Conservation (phyloP, 2,113 vertebrate species). For the Lepus europaeus region DNA sequence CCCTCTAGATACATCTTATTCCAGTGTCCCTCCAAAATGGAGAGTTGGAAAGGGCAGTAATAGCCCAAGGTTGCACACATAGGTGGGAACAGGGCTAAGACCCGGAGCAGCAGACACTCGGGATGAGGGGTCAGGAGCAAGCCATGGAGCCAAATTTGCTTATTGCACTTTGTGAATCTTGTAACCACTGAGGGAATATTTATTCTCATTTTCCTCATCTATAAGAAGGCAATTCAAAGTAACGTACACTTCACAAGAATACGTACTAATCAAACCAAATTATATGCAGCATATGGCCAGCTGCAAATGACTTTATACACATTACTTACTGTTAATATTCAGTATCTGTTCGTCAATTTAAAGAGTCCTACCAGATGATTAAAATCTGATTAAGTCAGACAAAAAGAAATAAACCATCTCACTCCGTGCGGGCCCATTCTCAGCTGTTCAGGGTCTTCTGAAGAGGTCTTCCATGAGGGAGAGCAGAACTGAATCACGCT, state of each 20-base stretch:
- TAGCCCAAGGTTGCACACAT: not conserved
- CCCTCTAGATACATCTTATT: conserved; percentile 22
- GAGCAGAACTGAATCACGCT: not conserved
- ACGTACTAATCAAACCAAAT: conserved; percentile 1
- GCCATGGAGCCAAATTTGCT: not conserved
- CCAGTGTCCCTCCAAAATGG: not conserved
- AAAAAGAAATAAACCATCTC: not conserved
- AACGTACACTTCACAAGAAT: not conserved
- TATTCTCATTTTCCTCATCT: not conserved
- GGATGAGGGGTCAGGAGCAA: not conserved
- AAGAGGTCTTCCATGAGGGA: conserved; percentile 19
- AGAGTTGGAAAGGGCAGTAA: not conserved
- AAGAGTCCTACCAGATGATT: not conserved
- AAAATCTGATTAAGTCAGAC: conserved; percentile 40
- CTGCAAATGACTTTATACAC: conserved; percentile 26
- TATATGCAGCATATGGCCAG: not conserved
- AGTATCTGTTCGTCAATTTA: conserved; percentile 17
- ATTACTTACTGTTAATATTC: conserved; percentile 26
- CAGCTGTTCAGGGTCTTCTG: not conserved
- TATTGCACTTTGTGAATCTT: conserved; percentile 6
- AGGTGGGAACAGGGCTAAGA: not conserved
- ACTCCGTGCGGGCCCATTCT: not conserved
- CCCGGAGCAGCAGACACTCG: not conserved
- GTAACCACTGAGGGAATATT: not conserved
- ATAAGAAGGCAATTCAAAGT: conserved; percentile 40